Conservation (phyloP, 2,113 vertebrate species). For the Scortum barcoo region DNA sequence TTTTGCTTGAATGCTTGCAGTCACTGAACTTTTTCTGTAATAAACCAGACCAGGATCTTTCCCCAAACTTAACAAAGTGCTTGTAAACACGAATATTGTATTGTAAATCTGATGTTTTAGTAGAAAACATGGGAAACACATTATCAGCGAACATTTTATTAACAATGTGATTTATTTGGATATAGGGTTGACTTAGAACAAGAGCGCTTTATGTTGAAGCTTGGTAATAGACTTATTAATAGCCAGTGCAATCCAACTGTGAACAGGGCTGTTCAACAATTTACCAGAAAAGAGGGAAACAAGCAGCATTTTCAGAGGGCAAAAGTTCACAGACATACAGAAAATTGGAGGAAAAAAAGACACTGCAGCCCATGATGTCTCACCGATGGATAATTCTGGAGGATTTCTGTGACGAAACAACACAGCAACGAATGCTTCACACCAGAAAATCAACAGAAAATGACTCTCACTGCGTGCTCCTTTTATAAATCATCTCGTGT, state of each 20-base stretch:
- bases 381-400: background rate
- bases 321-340: background rate
- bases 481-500: slow-evolving; percentile 22
- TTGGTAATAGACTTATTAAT: background rate
- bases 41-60: background rate
- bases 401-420: background rate
- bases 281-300: background rate
- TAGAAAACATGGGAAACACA: no score
- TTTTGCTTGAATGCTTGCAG: no score
- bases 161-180: no score
- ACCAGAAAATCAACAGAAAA: background rate
- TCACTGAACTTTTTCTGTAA: background rate
- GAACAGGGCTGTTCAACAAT: background rate
- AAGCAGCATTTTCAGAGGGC: background rate
- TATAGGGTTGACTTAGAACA: background rate
- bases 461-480: background rate
- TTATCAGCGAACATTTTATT: no score
- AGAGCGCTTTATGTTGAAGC: background rate
- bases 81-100: no score
- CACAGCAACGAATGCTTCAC: background rate
- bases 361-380: background rate
- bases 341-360: no score
- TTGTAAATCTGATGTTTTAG: no score
- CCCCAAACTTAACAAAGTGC: background rate
- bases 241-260: background rate